Conservation (phyloP, 2,888 invertebrate genomes). For the Apodemia hepburni region DNA sequence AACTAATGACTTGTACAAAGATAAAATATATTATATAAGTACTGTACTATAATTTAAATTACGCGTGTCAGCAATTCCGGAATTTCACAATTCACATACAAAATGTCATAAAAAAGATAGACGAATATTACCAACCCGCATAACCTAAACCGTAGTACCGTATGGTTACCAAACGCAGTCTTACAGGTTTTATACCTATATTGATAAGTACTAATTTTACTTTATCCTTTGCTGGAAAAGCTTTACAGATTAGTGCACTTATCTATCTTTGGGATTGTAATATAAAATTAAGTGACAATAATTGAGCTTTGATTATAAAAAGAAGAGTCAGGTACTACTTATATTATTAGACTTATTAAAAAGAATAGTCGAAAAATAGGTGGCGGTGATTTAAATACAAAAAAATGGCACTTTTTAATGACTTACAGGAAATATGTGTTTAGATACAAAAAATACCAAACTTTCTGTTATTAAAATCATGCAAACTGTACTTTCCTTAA, state of each 20-base stretch:
- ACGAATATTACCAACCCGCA: background rate
- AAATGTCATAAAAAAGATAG: background rate
- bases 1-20: background rate
- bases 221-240: background rate
- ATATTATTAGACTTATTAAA: background rate
- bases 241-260: constrained; percentile 7
- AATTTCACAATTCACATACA: background rate
- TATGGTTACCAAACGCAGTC: background rate
- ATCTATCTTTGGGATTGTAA: constrained; percentile 17
- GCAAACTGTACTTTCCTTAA: background rate
- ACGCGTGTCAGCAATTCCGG: background rate
- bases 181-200: background rate
- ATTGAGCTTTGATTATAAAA: constrained; percentile 7
- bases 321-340: constrained; percentile 6
- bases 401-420: constrained; percentile 13
- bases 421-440: background rate
- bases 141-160: background rate
- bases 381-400: constrained; percentile 7
- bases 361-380: background rate
- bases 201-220: background rate
- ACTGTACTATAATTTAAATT: background rate
- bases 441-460: background rate
- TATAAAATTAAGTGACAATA: constrained; percentile 14
- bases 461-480: background rate
- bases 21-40: background rate